phyloP scores from a whole-genome alignment of 53 echinoderm and acorn worm genomes.

The Luidia sarsii region DNA sequence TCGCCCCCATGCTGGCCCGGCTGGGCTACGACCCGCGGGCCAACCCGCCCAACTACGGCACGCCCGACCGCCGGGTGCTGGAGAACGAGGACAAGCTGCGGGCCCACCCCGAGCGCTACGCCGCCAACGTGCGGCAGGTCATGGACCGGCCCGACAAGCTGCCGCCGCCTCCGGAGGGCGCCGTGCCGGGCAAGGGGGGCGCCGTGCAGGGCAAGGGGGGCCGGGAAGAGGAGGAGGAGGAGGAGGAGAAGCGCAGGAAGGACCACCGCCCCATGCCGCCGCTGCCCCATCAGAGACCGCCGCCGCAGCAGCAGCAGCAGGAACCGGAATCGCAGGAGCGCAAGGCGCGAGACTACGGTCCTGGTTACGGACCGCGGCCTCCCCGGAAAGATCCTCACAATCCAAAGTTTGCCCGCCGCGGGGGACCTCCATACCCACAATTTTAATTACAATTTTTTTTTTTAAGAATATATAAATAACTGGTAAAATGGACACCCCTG shows the following conservation, averaged over 20 bases:
- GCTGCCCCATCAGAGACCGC: too few relatives aligned
- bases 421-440: constrained; percentile 47
- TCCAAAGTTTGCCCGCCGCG: constrained; percentile 39
- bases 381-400: constrained; percentile 1
- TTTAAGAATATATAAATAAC: too few relatives aligned
- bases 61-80: constrained; percentile 83
- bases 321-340: background rate
- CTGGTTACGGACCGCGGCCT: too few relatives aligned
- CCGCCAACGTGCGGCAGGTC: constrained; percentile 67
- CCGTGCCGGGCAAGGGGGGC: background rate
- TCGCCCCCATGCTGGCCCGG: constrained; percentile 91
- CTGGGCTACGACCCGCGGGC: constrained; percentile 94
- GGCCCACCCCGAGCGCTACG: constrained; percentile 60
- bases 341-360: too few relatives aligned
- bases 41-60: constrained; percentile 91
- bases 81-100: constrained; percentile 87
- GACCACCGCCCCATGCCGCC: background rate
- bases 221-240: too few relatives aligned
- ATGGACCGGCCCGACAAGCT: constrained; percentile 65
- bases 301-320: background rate
- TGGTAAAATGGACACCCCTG: too few relatives aligned
- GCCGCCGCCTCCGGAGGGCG: constrained; percentile 5
- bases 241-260: too few relatives aligned
- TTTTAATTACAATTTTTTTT: too few relatives aligned
- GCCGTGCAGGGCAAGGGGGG: background rate